Evolutionary conservation across 2,113 vertebrate species (phyloP).

Genomic region (Brachypodius melanocephalos): DNA sequence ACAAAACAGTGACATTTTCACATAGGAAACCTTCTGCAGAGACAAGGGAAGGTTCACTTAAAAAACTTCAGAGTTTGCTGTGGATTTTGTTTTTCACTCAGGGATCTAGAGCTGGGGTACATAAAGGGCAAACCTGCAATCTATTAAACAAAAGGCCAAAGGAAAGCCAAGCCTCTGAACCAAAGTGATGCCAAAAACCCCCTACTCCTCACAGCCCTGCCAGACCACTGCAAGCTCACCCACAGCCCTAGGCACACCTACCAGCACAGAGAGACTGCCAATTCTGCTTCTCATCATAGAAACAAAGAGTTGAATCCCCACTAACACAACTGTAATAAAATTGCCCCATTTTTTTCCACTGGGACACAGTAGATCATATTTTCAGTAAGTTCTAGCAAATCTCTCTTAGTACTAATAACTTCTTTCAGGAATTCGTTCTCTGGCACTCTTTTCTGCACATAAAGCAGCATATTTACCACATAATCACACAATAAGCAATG

Average conservation of each 20-base stretch:
- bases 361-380: neutral
- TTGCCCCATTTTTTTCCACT: neutral
- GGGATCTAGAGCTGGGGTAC: neutral
- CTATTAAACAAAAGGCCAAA: neutral
- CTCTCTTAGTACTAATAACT: neutral
- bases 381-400: neutral
- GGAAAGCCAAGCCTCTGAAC: neutral
- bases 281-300: neutral
- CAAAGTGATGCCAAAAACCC: neutral
- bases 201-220: neutral
- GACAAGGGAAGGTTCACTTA: neutral
- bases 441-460: neutral
- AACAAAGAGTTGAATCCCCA: too few relatives aligned
- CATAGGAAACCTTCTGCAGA: neutral
- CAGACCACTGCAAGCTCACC: neutral
- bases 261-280: neutral
- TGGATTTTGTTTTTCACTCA: neutral
- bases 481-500: neutral
- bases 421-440: neutral
- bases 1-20: neutral
- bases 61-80: neutral
- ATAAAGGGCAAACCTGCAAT: conserved; percentile 20
- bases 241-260: neutral
- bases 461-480: neutral
- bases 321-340: neutral